A percentile compares a stretch with the other conserved stretches of the same genome.
Conservation (phyloP, 2,888 invertebrate species). For the Aleiodes alternator region DNA sequence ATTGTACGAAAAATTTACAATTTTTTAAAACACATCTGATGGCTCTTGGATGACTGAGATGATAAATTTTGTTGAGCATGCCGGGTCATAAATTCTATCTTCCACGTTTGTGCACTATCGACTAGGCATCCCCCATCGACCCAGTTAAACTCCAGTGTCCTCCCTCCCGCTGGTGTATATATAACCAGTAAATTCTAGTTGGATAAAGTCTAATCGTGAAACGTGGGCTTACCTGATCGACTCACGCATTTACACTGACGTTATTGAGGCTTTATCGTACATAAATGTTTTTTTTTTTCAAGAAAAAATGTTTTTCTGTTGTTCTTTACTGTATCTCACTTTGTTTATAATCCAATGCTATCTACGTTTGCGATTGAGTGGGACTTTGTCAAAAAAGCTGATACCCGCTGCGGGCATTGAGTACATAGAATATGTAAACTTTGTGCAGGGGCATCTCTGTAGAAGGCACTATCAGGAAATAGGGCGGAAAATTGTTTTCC, state of each 20-base stretch:
- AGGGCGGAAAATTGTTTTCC: constrained; percentile 11
- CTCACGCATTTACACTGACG: constrained; percentile 36
- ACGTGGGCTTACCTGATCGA: constrained; percentile 33
- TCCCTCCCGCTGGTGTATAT: constrained; percentile 9
- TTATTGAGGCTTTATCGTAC: constrained; percentile 29
- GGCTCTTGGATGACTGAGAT: constrained; percentile 26
- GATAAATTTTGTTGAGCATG: constrained; percentile 28
- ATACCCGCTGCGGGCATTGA: constrained; percentile 23
- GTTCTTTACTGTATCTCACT: constrained; percentile 22
- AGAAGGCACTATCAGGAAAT: background rate
- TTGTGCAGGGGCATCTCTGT: no score
- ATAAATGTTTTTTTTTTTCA: constrained; percentile 5
- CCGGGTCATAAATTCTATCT: constrained; percentile 42
- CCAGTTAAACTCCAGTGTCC: constrained; percentile 37
- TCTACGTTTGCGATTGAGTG: constrained; percentile 40
- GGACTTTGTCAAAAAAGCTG: constrained; percentile 36
- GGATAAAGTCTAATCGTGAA: constrained; percentile 45
- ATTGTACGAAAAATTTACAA: constrained; percentile 9
- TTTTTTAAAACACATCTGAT: constrained; percentile 29
- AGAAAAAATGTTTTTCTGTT: constrained; percentile 9
- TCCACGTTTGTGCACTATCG: constrained; percentile 38
- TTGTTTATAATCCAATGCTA: constrained; percentile 15
- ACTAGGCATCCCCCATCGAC: constrained; percentile 43
- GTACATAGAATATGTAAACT: constrained; percentile 43
- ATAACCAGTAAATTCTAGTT: constrained; percentile 42